Evolutionary conservation across 1,140 invertebrate species (phyloP).

Genomic region (Manduca sexta): DNA sequence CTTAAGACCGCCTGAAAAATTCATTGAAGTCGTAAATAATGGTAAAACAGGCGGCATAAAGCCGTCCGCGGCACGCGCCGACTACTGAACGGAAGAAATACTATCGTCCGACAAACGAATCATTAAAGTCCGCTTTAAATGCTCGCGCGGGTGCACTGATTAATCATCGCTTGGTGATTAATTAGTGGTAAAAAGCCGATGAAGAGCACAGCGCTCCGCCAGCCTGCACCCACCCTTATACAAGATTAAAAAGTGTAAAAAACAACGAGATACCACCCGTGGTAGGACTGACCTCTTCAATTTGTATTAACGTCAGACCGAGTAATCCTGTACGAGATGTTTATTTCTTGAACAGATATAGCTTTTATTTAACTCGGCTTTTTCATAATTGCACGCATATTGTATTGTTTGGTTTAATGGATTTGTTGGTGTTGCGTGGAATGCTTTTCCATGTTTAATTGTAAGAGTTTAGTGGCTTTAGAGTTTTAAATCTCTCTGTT

Average conservation of each 20-base stretch:
- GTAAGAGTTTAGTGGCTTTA: too few species aligned
- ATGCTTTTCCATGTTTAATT: too few species aligned
- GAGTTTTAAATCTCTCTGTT: too few species aligned
- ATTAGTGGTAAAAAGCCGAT: constrained; percentile 37
- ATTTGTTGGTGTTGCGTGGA: too few species aligned
- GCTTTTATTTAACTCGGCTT: background rate
- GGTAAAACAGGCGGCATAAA: constrained; percentile 37
- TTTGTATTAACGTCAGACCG: constrained; percentile 7
- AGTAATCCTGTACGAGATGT: constrained; percentile 3
- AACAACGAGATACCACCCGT: constrained; percentile 15
- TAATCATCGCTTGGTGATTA: constrained; percentile 59
- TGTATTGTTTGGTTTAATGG: too few species aligned
- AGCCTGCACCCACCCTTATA: constrained; percentile 36
- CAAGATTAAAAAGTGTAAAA: constrained; percentile 34
- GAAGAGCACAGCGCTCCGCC: constrained; percentile 32
- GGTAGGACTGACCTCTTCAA: constrained; percentile 16
- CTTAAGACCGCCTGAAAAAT: constrained; percentile 30
- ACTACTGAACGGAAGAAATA: constrained; percentile 32
- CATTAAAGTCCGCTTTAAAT: constrained; percentile 58
- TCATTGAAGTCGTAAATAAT: constrained; percentile 42
- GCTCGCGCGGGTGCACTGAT: constrained; percentile 45
- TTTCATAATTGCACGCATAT: too few species aligned
- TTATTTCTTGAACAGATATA: constrained; percentile 1
- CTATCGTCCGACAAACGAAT: constrained; percentile 48
- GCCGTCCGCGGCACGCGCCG: constrained; percentile 39